A percentile compares a stretch with the other conserved stretches of the same genome.
These are phyloP conservation scores for Callipepla squamata DNA, from an alignment of 2,113 vertebrate genomes.

Conservation along the genomic window DNA sequence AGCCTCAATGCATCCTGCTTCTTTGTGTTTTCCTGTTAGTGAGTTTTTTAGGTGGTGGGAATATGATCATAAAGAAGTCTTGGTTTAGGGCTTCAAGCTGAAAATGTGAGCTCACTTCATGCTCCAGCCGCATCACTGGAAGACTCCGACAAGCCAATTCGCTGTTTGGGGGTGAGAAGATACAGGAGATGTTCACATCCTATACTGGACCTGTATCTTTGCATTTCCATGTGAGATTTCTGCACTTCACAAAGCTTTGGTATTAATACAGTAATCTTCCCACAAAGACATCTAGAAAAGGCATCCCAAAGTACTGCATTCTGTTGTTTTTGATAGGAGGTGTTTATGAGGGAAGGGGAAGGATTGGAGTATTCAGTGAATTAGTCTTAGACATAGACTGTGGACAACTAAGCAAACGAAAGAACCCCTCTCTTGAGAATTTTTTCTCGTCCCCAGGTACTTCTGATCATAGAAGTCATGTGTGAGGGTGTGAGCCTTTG, in stretches of 20 bases:
- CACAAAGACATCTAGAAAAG: not conserved
- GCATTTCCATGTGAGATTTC: not conserved
- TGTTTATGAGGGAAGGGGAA: not conserved
- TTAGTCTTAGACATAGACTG: not conserved
- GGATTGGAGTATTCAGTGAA: not conserved
- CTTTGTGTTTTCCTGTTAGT: not conserved
- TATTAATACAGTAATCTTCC: not conserved
- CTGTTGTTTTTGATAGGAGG: not conserved
- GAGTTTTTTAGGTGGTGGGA: not conserved
- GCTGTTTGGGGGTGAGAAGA: not conserved
- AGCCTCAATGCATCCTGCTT: not conserved
- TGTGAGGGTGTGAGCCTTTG: not conserved
- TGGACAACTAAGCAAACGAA: not conserved
- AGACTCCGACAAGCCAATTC: not conserved
- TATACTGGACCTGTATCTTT: not conserved
- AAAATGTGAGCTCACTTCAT: not conserved
- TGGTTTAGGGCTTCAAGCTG: not conserved
- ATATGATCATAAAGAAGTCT: not conserved
- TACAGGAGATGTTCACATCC: not conserved
- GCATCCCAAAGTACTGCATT: not conserved
- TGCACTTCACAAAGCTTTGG: not conserved
- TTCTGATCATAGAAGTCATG: not conserved
- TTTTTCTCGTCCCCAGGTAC: not conserved
- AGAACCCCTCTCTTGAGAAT: not conserved
- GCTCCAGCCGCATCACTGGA: not conserved